phyloP scores from a whole-genome alignment of 30 jellyfish, hydroid and myxozoan species.

The Clytia hemisphaerica region DNA sequence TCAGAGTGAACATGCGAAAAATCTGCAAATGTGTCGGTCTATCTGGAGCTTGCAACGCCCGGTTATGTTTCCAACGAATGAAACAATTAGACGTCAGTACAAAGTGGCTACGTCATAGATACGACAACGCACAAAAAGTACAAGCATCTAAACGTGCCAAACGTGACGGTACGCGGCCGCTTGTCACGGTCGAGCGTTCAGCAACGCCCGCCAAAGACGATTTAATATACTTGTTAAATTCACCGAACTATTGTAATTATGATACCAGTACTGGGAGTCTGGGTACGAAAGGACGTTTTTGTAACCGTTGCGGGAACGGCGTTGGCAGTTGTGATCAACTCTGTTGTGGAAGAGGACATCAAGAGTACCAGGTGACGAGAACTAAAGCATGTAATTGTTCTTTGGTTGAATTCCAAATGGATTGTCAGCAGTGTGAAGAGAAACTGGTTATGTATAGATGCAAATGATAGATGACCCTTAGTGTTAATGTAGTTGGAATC shows the following conservation, averaged over 20 bases:
- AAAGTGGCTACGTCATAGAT: slow-evolving; percentile 12
- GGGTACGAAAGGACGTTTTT: slow-evolving; percentile 82
- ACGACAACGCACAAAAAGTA: slow-evolving; percentile 19
- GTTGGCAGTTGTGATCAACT: slow-evolving; percentile 55
- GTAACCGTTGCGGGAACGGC: slow-evolving; percentile 40
- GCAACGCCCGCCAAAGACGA: slow-evolving; percentile 21
- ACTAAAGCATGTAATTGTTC: too few relatives aligned
- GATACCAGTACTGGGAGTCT: slow-evolving; percentile 67
- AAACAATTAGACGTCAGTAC: slow-evolving; percentile 34
- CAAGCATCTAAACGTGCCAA: neutral
- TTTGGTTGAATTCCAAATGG: too few relatives aligned
- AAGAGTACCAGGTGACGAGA: too few relatives aligned
- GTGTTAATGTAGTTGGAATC: too few relatives aligned
- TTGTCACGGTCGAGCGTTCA: slow-evolving; percentile 8
- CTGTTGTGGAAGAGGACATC: slow-evolving; percentile 98
- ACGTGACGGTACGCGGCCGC: slow-evolving; percentile 7
- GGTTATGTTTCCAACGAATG: slow-evolving; percentile 59
- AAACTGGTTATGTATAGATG: too few relatives aligned
- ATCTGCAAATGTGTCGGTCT: slow-evolving; percentile 85
- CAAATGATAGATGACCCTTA: too few relatives aligned
- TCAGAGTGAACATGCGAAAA: slow-evolving; percentile 35
- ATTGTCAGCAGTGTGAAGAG: too few relatives aligned
- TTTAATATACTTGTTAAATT: slow-evolving; percentile 53
- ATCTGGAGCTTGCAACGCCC: slow-evolving; percentile 88
- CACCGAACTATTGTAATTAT: slow-evolving; percentile 80